Evolutionary conservation across 2,797 vertebrate species (phyloP).

Genomic region (Choloepus didactylus): DNA sequence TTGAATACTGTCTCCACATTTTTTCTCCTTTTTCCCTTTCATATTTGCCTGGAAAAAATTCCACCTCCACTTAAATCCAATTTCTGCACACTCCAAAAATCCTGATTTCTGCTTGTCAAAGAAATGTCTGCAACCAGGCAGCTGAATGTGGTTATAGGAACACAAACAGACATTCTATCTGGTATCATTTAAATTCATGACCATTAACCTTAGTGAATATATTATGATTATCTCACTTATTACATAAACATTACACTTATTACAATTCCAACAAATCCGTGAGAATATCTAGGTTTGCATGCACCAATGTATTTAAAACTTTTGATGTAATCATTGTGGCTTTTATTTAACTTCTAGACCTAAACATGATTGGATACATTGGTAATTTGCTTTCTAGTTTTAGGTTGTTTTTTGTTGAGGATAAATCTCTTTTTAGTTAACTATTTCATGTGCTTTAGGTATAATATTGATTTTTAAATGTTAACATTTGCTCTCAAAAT

Average conservation of each 20-base stretch:
- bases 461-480: slow-evolving; percentile 20
- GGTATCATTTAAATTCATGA: slow-evolving; percentile 44
- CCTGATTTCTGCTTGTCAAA: no score
- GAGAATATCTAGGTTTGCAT: slow-evolving; percentile 27
- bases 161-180: not conserved
- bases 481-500: slow-evolving; percentile 68
- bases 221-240: not conserved
- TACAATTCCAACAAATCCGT: slow-evolving; percentile 37
- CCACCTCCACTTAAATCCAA: not conserved
- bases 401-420: slow-evolving; percentile 53
- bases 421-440: slow-evolving; percentile 53
- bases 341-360: slow-evolving; percentile 59
- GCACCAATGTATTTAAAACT: slow-evolving; percentile 9
- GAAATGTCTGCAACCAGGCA: not conserved
- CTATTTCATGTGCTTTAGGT: slow-evolving; percentile 51
- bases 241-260: slow-evolving; percentile 29
- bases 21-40: not conserved
- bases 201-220: slow-evolving; percentile 23
- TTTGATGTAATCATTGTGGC: slow-evolving; percentile 16
- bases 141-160: not conserved
- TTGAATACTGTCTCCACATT: not conserved
- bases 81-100: not conserved
- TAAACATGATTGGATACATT: slow-evolving; percentile 20
- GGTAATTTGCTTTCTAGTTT: slow-evolving; percentile 27
- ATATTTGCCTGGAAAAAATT: not conserved